Evolutionary conservation across 2,797 vertebrate genomes (phyloP), one percentile per base, ranked within the genome.

Genomic region (Coregonus suidteri): DNA sequence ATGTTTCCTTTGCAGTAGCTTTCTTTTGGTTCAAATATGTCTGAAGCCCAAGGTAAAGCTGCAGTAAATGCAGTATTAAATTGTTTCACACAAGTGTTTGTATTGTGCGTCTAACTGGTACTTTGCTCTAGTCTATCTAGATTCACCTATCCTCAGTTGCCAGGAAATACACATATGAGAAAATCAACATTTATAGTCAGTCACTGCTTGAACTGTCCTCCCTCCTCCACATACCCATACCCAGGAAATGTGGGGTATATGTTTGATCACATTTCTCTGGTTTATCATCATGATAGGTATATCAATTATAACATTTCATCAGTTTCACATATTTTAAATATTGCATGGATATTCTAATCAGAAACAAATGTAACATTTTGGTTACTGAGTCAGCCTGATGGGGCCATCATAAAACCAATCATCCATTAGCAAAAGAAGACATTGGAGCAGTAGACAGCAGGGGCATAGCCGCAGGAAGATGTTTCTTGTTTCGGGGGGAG

Each of bases 131-230:
- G 14, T 34, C 31, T 68, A 34, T 68, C 30, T 7, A 16, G 66
- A 16, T 68, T 68, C 41, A 31, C 78, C 76, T 82, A 73, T 69
- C 47, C 72, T 73, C 64, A 2, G 64, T 80, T 37, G 76, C 78
- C 71, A 77, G 64, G 25, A 79, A 79, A 65, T 83, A 74, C 83
- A 80, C 66, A 35, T 31, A 74, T 47, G 9, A 83, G 82, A 79
- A 1, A 65, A 64, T 74, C 47, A 74, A 85, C 71, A 81, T 84
- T 86, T 84, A 89, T 83, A 85, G 35, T 77, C 73, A 75, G 62
- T 76, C 11, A 47, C 41, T 47, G n/a, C 71, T 54, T 73, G 16
- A 76, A 71, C 41, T 47, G 9, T 9, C 41, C 41, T 47, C 41
- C 75, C 71, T 59, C 13, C 31, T 41, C 9, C 31, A 37, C 34